A percentile compares a stretch with the other conserved stretches of the same genome.
These are phyloP conservation scores for Cosmia trapezina DNA, from an alignment of 2,888 invertebrate genomes.

Conservation along the genomic window DNA sequence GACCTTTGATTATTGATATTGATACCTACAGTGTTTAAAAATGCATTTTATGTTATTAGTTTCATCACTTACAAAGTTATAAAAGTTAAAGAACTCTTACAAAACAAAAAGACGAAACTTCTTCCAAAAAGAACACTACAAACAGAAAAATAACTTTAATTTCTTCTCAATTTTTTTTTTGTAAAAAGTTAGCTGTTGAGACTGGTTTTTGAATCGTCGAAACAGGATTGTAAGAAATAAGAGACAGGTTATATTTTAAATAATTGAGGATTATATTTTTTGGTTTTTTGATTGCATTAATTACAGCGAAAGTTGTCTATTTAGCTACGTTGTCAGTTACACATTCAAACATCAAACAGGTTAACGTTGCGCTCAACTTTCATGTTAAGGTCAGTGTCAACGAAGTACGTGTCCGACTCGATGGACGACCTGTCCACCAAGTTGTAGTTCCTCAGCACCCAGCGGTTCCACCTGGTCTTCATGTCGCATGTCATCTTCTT, in stretches of 20 bases:
- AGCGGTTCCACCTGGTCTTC: constrained; percentile 84
- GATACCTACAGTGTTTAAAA: no score
- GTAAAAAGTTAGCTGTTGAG: no score
- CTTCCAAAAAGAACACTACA: no score
- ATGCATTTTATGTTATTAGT: no score
- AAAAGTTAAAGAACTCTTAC: no score
- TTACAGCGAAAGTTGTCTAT: background rate
- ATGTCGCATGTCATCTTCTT: constrained; percentile 87
- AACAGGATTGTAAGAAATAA: background rate
- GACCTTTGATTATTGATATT: no score
- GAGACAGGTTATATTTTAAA: constrained; percentile 14
- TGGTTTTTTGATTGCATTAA: constrained; percentile 33
- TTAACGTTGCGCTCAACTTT: constrained; percentile 54
- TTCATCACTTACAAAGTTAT: no score
- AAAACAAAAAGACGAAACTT: no score
- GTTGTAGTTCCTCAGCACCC: constrained; percentile 81
- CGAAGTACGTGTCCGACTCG: constrained; percentile 73
- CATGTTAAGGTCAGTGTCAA: constrained; percentile 76
- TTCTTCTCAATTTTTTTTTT: no score
- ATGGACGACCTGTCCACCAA: constrained; percentile 76
- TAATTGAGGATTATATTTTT: constrained; percentile 43
- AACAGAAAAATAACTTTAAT: no score
- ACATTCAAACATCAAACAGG: constrained; percentile 46
- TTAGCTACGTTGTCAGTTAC: background rate
- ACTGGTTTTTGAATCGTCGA: background rate